A percentile compares a stretch with the other conserved stretches of the same genome.
Conservation (phyloP, 1,140 invertebrate species). For the Apis laboriosa region DNA sequence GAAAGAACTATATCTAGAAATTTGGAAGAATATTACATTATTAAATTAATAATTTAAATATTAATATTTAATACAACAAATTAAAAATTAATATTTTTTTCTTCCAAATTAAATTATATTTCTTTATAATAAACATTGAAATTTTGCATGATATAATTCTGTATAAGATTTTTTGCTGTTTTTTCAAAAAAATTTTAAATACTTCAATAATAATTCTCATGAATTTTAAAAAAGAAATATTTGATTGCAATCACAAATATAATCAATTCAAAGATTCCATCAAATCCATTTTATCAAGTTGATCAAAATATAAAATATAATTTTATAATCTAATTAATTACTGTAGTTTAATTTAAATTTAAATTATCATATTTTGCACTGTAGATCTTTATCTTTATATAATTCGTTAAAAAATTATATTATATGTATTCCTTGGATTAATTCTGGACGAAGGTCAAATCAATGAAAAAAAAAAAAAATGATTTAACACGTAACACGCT, state of each 20-base stretch:
- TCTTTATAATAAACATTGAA: no score
- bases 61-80: no score
- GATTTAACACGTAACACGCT: not conserved
- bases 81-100: no score
- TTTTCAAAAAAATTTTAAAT: no score
- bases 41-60: no score
- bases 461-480: not conserved
- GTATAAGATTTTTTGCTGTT: no score
- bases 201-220: not conserved
- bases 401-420: not conserved
- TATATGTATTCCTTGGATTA: not conserved
- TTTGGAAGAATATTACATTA: no score
- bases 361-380: not conserved
- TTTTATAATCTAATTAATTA: constrained; percentile 42
- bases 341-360: constrained; percentile 17
- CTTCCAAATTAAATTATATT: no score
- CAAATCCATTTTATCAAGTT: no score
- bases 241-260: not conserved
- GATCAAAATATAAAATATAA: not conserved
- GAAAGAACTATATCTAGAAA: no score
- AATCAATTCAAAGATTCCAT: not conserved
- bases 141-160: no score
- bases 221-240: not conserved
- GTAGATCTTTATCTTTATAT: no score
- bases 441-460: not conserved